Evolutionary conservation across 2,797 vertebrate species (phyloP), one percentile per base, ranked within the genome.

Genomic region (Thripadectes ignobilis): DNA sequence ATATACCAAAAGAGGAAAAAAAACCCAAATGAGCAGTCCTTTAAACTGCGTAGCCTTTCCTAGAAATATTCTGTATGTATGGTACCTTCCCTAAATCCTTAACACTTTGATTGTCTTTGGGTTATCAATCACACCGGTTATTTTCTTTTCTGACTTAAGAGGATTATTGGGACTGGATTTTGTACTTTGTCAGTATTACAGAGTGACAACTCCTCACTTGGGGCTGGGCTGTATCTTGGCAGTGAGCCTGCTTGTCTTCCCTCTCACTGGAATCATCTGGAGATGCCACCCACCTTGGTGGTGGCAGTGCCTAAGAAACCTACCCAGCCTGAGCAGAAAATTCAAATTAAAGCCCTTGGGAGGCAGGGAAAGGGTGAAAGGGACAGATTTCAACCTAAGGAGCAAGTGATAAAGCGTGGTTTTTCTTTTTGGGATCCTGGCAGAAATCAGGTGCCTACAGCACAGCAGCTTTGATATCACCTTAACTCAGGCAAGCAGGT

Each of bases 141-240:
- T 97, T 97, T 97, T 97, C 97, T 96, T 81, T 68, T 93, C 92
- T 58, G 95, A 95, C 91, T 97, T 96, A 95, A 92, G 96, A 97
- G 96, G 95, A 97, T 97, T 97, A 97, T 85, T 78, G 45, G 84
- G 84, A 89, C 88, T 93, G 93, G 94, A 92, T 97, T 95, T 94
- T 95, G 94, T 84, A 95, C 94, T 96, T 96, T 96, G 92, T 96
- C 93, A 93, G 92, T 93, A 93, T 97, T 95, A 97, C 9, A 22
- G 54, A 59, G 54, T 85, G 94, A 96, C 92, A 96, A 48, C 75
- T 97, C 45, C 4, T 6, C 84, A 69, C 87, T 79, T 5, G 15
- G 39, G 79, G 93, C 91, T 77, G 65, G 38, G 27, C 30, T 91
- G 76, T 67, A 77, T 85, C 68, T 59, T 57, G 76, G 52, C 34